A percentile compares a stretch with the other conserved stretches of the same genome.
phyloP scores from a whole-genome alignment of 1,140 invertebrate species.

The Ridgeia piscesae region DNA sequence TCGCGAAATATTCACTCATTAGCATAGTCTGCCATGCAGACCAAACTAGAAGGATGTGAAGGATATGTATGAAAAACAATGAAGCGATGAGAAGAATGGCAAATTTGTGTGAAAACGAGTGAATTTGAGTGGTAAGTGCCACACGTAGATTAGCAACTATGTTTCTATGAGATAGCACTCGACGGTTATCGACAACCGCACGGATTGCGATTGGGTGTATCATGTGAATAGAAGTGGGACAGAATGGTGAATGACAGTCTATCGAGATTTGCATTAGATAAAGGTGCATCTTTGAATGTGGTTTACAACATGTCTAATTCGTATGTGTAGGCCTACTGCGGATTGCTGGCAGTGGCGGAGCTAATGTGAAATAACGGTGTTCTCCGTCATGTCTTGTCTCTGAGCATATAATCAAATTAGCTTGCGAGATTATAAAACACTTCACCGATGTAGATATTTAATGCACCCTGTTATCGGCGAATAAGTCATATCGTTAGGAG shows the following conservation, averaged over 20 bases:
- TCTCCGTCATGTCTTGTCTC: neutral
- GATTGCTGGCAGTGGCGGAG: neutral
- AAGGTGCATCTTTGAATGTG: neutral
- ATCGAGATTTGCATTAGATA: neutral
- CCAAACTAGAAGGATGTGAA: too few species aligned
- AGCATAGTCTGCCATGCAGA: neutral
- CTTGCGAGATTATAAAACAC: neutral
- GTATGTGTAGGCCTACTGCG: neutral
- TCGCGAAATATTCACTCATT: neutral
- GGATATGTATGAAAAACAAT: neutral
- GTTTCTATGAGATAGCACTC: neutral
- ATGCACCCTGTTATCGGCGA: neutral
- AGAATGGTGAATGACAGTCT: neutral
- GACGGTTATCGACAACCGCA: neutral
- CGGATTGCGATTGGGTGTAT: neutral
- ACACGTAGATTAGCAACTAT: neutral
- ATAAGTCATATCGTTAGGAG: neutral
- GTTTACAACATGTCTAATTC: neutral
- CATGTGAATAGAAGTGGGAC: too few species aligned
- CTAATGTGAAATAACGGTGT: neutral
- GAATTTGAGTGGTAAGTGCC: neutral
- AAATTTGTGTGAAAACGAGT: neutral
- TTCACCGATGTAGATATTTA: neutral
- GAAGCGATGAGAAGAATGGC: neutral
- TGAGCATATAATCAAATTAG: neutral